Evolutionary conservation across 1,140 invertebrate species (phyloP), one percentile per base, ranked within the genome.

Genomic region (Ceratina australensis): DNA sequence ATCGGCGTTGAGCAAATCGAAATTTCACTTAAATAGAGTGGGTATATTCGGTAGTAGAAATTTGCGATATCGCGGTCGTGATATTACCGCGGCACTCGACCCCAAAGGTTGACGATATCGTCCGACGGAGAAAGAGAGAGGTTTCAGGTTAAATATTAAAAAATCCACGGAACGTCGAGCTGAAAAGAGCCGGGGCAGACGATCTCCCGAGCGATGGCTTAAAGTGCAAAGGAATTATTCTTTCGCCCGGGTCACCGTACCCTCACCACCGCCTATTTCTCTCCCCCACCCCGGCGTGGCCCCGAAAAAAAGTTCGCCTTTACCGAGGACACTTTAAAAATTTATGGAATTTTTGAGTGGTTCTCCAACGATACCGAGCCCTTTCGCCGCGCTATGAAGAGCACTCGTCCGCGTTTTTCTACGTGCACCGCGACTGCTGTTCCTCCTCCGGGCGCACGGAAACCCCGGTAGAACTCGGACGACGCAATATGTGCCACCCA

Each of bases 311-410:
- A 42, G 82, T 82, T 78, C 26, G 74, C 78, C 79, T 89, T 89
- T 87, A 87, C 76, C 33, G 83, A 84, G 72, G 22, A 49, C 59
- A 65, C 47, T 88, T 87, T 87, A 89, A 88, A 89, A 83, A 90
- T 90, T 89, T 89, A 90, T 90, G 82, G 87, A 90, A 90, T 90
- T 90, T 89, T 81, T 89, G 85, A 90, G 86, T 72, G 80, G 79
- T 85, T 88, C 86, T 85, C 18, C 56, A n/a, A 42, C 56, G 56
- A 63, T 66, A 79, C 80, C 7, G 15, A 26, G 4, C 47, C 20
- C 16, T 24, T 13, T 3, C 24, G 10, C 54, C 64, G 26, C 28
- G 2, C 42, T 33, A 75, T 59, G 54, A 68, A 67, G 64, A 59
- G 47, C 47, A 57, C 47, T 50, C 33, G 47, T 7, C 18, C 49